Percentiles rank a stretch among this genome's conserved stretches.
Conservation (phyloP, 2,113 vertebrate species). For the Promerops cafer region DNA sequence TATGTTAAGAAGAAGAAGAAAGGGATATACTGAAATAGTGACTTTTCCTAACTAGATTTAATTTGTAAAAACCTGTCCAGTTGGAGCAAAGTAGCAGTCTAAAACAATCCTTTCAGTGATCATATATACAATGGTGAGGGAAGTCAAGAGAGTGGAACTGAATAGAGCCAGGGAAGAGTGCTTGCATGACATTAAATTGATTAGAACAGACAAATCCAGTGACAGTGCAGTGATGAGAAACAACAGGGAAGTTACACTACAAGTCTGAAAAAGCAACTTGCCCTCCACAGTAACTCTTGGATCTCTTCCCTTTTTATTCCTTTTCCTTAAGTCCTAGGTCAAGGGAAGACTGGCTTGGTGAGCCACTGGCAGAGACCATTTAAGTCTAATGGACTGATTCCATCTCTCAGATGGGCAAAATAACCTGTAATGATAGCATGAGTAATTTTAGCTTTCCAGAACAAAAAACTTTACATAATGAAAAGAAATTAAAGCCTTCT, state of each 20-base stretch:
- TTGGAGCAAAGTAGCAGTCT: background rate
- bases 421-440: background rate
- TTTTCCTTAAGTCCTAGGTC: background rate
- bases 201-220: background rate
- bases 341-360: background rate
- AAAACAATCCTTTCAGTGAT: background rate
- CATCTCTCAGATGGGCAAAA: background rate
- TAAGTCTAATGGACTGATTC: background rate
- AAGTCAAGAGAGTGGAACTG: background rate
- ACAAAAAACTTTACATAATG: background rate
- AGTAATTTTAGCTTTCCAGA: background rate
- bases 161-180: background rate
- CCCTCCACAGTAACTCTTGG: background rate
- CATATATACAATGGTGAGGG: accelerated
- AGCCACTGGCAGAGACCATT: background rate
- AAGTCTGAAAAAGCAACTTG: background rate
- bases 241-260: background rate
- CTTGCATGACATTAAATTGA: accelerated
- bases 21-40: background rate
- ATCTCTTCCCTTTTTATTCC: background rate
- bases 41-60: background rate
- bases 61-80: background rate
- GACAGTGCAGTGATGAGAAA: background rate
- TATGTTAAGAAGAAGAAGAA: background rate
- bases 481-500: background rate